These are phyloP conservation scores for Caenorhabditis angaria DNA, from an alignment of 2,888 invertebrate species.

Conservation along the genomic window DNA sequence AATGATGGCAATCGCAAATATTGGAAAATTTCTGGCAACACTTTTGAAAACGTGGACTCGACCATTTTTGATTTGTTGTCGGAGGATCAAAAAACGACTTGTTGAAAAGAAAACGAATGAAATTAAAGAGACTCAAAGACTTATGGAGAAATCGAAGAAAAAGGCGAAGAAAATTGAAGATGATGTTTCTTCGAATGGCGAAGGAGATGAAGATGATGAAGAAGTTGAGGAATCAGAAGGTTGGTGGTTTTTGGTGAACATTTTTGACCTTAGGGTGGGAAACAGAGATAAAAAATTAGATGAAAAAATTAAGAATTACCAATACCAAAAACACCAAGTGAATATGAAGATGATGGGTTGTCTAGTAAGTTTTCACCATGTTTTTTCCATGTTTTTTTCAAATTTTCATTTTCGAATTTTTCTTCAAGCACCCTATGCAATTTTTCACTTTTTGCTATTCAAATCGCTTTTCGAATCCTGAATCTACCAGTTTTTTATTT, in stretches of 20 bases:
- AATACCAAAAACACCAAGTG: not conserved
- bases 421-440: not conserved
- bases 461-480: not conserved
- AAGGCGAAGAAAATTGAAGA: constrained; percentile 41
- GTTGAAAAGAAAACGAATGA: constrained; percentile 15
- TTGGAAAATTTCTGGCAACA: constrained; percentile 67
- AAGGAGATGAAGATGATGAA: constrained; percentile 12
- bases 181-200: constrained; percentile 19
- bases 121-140: constrained; percentile 50
- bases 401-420: not conserved
- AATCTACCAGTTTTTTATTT: not conserved
- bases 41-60: constrained; percentile 59
- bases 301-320: constrained; percentile 1
- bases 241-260: constrained; percentile 12
- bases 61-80: constrained; percentile 49
- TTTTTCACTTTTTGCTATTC: not conserved
- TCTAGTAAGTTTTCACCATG: constrained; percentile 14
- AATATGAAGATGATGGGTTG: constrained; percentile 19
- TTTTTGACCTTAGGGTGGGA: not conserved
- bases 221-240: constrained; percentile 37
- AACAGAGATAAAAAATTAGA: not conserved
- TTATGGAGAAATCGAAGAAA: constrained; percentile 54
- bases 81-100: constrained; percentile 20
- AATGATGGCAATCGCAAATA: constrained; percentile 68
- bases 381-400: constrained; percentile 15